Base-by-base conservation (phyloP, 2,888 invertebrate species). In the Liodrosophila aerea region DNA sequence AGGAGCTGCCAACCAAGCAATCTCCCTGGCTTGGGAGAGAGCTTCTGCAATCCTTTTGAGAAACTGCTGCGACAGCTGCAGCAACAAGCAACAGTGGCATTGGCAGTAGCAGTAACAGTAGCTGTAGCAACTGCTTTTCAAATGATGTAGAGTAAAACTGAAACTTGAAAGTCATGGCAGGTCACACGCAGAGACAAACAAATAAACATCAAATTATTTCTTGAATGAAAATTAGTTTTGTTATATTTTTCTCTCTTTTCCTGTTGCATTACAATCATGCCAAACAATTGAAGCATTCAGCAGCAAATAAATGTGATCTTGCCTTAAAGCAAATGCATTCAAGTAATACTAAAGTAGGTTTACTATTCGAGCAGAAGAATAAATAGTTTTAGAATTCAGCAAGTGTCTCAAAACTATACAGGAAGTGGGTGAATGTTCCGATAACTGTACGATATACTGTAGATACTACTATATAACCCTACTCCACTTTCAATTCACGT, bases 161-260 rank as follows among this genome's bases (percentile, higher is more conserved):
- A 67, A 47, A 63, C 64, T 60, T 59, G 53, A 69, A 60, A 65
- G 69, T 69, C 69, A 73, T 74, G 54, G 15, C 64, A 65, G 49
- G 40, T 50, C 45, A 13, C 36, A 13, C 11, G 18, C 29, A 36
- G 34, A 36, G 8, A 29, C 37, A 46, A 44, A 30, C 56, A 73
- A 63, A 68, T 60, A 69, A 69, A 64, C 57, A 75, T 73, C 27
- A 70, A 61, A 72, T 76, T 67, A 77, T 69, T 69, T 71, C 13
- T 45, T 60, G 61, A 56, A 76, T 80, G 64, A 61, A 83, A 76
- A 84, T 77, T 68, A 74, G 77, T 81, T 78, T 64, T 50, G 46
- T 39, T 31, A 22, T 34, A 22, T 33, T 45, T 53, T 33, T 30
- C 7, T 30, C 11, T 31, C 8, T 56, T 22, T 33, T 8, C 12